Percentiles rank a stretch among this genome's conserved stretches.
phyloP scores from a whole-genome alignment of 2,797 vertebrate genomes.

The Arremon aurantiirostris region DNA sequence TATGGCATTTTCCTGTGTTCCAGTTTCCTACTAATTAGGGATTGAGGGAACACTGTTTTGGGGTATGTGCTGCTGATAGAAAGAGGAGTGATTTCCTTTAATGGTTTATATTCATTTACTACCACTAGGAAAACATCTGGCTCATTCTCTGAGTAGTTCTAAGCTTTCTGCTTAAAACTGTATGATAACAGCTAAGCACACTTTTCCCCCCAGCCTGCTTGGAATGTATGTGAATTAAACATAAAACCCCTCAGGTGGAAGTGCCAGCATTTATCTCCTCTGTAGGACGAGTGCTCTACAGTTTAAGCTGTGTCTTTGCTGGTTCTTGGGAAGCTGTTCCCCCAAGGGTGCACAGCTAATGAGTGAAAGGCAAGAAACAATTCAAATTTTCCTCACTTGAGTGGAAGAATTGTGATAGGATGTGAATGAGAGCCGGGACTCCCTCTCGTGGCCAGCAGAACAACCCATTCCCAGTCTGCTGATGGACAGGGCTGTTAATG shows the following conservation, averaged over 20 bases:
- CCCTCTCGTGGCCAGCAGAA: constrained; percentile 24
- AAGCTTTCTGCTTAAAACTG: neutral
- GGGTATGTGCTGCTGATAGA: neutral
- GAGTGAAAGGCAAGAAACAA: neutral
- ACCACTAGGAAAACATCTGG: neutral
- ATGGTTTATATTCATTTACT: neutral
- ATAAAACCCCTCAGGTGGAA: neutral
- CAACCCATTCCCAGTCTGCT: neutral
- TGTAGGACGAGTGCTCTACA: neutral
- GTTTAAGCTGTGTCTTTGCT: neutral
- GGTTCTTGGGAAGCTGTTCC: neutral
- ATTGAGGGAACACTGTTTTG: neutral
- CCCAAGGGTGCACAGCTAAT: neutral
- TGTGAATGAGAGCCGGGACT: neutral
- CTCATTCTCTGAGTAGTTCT: neutral
- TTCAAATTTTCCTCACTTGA: neutral
- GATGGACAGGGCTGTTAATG: neutral
- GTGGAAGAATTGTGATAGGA: neutral
- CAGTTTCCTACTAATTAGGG: neutral
- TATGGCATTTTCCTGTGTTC: neutral
- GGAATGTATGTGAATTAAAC: neutral
- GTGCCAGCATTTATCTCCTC: neutral
- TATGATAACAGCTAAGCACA: neutral
- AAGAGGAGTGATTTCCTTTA: neutral
- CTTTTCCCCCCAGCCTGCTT: neutral